Evolutionary conservation across 2,888 invertebrate genomes (phyloP), one percentile per base, ranked within the genome.

Genomic region (Melanargia galathea): DNA sequence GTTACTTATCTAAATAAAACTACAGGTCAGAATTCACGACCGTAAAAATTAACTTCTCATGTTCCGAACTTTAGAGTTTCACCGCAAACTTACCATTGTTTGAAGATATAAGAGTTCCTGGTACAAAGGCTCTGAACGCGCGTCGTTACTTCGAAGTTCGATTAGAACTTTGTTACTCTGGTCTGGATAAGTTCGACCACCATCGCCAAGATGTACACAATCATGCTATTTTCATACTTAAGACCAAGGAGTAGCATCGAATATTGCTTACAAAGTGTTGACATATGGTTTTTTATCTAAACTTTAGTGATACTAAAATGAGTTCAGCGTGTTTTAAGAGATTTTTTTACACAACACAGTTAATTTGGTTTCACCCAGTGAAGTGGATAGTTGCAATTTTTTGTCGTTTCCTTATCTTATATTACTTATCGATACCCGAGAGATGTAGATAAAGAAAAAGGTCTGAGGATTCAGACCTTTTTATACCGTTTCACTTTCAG

Each of bases 111-210:
- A 81, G 81, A 76, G 75, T 76, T 83, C 81, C 80, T 71, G 76
- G 78, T 81, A 83, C 83, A 84, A 77, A 77, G 79, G 80, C 78
- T 76, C 80, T 81, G 81, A 82, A 81, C 76, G 81, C 80, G 79
- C 82, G 77, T 82, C 77, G 78, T 76, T 81, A 78, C 80, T 82
- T 81, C 81, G 78, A 84, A 78, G 80, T 82, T 81, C 81, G 78
- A 84, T 86, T 83, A 82, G 77, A 84, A 83, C 73, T 83, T 82
- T 70, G 68, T 70, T 75, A 71, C 70, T 70, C 71, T 69, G 72
- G 73, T 75, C 76, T 76, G 73, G 67, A 67, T 67, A 63, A 69
- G 67, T 67, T 69, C 70, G 66, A 68, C 70, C 65, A 63, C 68
- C 60, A 63, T 68, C 66, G 68, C 65, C 66, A 65, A 52, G 48